phyloP scores from a whole-genome alignment of 2,113 vertebrate genomes.

The Chloebia gouldiae region DNA sequence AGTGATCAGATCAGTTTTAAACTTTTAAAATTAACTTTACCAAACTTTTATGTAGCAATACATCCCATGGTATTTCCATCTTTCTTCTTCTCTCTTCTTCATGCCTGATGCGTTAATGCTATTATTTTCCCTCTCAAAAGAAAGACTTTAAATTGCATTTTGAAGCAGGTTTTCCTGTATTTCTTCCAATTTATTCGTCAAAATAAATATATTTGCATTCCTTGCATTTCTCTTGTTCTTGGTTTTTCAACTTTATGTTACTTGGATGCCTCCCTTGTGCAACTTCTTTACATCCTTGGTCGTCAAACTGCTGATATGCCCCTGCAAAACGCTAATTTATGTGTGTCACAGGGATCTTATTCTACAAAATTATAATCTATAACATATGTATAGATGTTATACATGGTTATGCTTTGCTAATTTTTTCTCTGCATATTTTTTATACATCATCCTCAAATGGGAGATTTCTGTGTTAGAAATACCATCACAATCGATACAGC shows the following conservation, averaged over 20 bases:
- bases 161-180: neutral
- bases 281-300: neutral
- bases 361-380: neutral
- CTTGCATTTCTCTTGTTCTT: neutral
- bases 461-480: neutral
- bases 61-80: neutral
- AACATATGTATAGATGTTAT: neutral
- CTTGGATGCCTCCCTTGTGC: neutral
- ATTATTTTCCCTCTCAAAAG: neutral
- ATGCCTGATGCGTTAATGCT: neutral
- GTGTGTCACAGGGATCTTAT: neutral
- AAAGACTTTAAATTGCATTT: neutral
- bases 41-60: neutral
- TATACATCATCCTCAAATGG: neutral
- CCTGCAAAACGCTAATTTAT: neutral
- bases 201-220: neutral
- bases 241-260: neutral
- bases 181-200: neutral
- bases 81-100: neutral
- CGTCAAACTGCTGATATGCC: neutral
- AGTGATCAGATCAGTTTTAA: neutral
- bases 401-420: neutral
- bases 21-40: neutral
- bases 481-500: neutral
- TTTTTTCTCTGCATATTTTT: neutral